phyloP scores from a whole-genome alignment of 2,113 vertebrate genomes.

The Carassius auratus region DNA sequence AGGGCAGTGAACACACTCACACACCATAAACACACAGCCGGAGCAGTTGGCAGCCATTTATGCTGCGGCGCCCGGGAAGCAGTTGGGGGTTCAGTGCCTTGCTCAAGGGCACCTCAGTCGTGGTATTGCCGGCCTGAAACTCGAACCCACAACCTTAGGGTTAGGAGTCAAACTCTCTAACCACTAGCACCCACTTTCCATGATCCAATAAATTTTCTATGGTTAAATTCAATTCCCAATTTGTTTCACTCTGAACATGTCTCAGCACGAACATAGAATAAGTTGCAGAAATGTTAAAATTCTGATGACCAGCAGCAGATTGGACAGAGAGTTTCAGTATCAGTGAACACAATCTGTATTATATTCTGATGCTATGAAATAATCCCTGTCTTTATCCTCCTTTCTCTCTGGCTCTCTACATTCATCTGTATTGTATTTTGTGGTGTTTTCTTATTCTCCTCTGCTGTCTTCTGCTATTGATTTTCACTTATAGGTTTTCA shows the following conservation, averaged over 20 bases:
- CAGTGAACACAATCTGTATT: neutral
- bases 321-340: neutral
- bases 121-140: too few species aligned
- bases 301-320: neutral
- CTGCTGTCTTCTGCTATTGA: conserved; percentile 79
- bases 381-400: conserved; percentile 59
- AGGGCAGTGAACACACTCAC: too few species aligned
- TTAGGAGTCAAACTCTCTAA: too few species aligned
- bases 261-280: neutral
- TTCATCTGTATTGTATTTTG: conserved; percentile 79
- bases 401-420: conserved; percentile 65
- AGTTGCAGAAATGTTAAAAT: neutral
- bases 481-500: conserved; percentile 83
- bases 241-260: neutral
- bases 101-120: too few species aligned
- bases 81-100: too few species aligned
- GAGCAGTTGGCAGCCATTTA: too few species aligned
- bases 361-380: conserved; percentile 24
- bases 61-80: too few species aligned
- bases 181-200: too few species aligned
- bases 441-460: conserved; percentile 72
- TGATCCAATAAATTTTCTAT: too few species aligned
- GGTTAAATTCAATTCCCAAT: too few species aligned
- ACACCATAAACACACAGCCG: too few species aligned
- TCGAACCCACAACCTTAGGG: too few species aligned